Evolutionary conservation across 2,113 vertebrate genomes (phyloP).

Genomic region (Hiodon alosoides): DNA sequence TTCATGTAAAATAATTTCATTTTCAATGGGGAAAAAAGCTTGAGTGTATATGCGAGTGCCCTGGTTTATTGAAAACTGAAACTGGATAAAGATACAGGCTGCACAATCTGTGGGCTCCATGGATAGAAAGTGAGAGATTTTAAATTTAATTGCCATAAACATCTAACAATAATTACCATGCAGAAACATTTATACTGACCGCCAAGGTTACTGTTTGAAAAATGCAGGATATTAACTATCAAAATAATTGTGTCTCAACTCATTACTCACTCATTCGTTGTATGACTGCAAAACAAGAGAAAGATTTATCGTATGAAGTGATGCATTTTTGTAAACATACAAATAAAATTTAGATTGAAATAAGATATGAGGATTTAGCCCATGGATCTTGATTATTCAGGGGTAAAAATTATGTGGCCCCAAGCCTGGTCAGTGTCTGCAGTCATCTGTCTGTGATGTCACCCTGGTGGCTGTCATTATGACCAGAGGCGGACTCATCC

Average conservation of each 20-base stretch:
- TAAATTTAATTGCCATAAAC: too few species aligned
- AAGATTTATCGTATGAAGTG: background rate
- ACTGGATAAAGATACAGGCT: too few species aligned
- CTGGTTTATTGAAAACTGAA: too few species aligned
- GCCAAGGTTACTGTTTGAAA: background rate
- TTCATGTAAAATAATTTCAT: too few species aligned
- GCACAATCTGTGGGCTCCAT: too few species aligned
- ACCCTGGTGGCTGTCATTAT: background rate
- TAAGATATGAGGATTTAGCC: background rate
- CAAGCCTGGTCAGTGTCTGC: background rate
- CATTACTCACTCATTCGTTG: background rate
- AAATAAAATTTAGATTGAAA: slow-evolving; percentile 8
- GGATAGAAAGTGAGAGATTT: too few species aligned
- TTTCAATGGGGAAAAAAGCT: too few species aligned
- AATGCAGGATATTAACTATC: background rate
- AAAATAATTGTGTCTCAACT: background rate
- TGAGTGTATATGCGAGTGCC: too few species aligned
- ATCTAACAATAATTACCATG: too few species aligned
- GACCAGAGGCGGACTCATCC: slow-evolving; percentile 3
- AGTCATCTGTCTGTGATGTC: background rate
- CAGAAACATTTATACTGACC: too few species aligned
- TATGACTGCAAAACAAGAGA: background rate
- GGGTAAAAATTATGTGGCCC: background rate
- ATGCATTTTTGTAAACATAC: background rate
- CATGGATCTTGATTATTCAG: background rate